Percentiles rank a stretch among this genome's conserved stretches.
These are phyloP conservation scores for Sesamia inferens DNA, from an alignment of 2,888 invertebrate species.

Conservation along the genomic window DNA sequence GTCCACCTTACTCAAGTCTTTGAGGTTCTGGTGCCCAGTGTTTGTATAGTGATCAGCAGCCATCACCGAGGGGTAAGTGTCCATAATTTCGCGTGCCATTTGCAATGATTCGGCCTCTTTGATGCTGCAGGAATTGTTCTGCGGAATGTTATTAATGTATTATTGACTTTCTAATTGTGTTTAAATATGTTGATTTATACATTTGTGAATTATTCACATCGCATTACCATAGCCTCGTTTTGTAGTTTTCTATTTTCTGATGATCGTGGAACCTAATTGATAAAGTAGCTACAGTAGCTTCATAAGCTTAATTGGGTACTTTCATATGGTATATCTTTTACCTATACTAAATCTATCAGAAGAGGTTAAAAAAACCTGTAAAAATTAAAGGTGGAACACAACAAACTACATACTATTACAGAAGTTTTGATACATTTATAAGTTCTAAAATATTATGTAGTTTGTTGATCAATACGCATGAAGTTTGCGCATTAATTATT, in stretches of 20 bases:
- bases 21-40: constrained; percentile 47
- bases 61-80: constrained; percentile 57
- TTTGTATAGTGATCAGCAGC: constrained; percentile 11
- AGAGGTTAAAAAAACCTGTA: neutral
- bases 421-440: neutral
- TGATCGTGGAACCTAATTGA: constrained; percentile 26
- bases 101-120: constrained; percentile 64
- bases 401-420: too few relatives aligned
- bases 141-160: constrained; percentile 62
- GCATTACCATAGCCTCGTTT: constrained; percentile 52
- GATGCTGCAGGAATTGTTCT: constrained; percentile 63
- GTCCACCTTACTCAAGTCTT: constrained; percentile 39
- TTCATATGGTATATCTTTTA: constrained; percentile 2
- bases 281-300: constrained; percentile 19
- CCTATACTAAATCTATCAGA: neutral
- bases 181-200: constrained; percentile 69
- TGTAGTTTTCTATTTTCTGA: constrained; percentile 53
- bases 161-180: constrained; percentile 68
- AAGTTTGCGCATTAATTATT: constrained; percentile 46
- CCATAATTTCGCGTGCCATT: constrained; percentile 59
- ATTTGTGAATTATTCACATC: constrained; percentile 62
- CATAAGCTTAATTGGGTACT: constrained; percentile 10
- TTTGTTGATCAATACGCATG: constrained; percentile 34
- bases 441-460: neutral
- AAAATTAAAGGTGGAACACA: too few relatives aligned